A percentile compares a stretch with the other conserved stretches of the same genome.
These are phyloP conservation scores for Hippolais icterina DNA, from an alignment of 2,113 vertebrate species.

Conservation along the genomic window DNA sequence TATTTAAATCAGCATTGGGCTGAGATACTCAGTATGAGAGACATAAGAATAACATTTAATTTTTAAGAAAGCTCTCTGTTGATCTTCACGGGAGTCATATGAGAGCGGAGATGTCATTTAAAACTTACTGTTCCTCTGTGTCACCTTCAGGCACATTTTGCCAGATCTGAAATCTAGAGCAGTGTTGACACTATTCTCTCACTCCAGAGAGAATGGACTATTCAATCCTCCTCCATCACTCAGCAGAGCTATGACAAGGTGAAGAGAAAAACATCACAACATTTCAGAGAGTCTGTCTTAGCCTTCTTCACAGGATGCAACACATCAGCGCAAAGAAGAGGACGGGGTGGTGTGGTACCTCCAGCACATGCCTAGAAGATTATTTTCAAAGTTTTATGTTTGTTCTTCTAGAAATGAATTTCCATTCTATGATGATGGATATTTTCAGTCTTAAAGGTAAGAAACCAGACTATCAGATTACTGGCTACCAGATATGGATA, in stretches of 20 bases:
- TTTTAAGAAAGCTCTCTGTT: constrained; percentile 38
- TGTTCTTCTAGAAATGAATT: constrained; percentile 66
- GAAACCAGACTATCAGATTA: constrained; percentile 62
- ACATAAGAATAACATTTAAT: neutral
- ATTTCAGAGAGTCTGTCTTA: constrained; percentile 59
- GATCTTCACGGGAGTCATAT: neutral
- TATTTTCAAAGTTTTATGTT: constrained; percentile 70
- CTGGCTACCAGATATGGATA: constrained; percentile 19
- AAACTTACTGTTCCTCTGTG: neutral
- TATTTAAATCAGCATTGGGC: neutral
- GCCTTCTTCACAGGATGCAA: constrained; percentile 69
- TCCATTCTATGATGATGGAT: constrained; percentile 59
- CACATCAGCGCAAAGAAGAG: constrained; percentile 54
- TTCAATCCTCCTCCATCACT: constrained; percentile 69
- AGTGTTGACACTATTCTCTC: constrained; percentile 67
- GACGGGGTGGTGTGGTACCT: constrained; percentile 30
- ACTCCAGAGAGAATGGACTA: constrained; percentile 63
- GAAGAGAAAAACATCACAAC: constrained; percentile 61
- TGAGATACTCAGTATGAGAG: neutral
- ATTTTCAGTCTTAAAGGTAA: constrained; percentile 50
- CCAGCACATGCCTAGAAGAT: constrained; percentile 46
- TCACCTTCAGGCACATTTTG: constrained; percentile 50
- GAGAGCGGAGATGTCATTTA: constrained; percentile 49
- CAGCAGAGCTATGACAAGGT: constrained; percentile 71
- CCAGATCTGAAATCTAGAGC: constrained; percentile 70